phyloP scores from a whole-genome alignment of 2,797 vertebrate genomes.

The Epinephelus malabaricus region DNA sequence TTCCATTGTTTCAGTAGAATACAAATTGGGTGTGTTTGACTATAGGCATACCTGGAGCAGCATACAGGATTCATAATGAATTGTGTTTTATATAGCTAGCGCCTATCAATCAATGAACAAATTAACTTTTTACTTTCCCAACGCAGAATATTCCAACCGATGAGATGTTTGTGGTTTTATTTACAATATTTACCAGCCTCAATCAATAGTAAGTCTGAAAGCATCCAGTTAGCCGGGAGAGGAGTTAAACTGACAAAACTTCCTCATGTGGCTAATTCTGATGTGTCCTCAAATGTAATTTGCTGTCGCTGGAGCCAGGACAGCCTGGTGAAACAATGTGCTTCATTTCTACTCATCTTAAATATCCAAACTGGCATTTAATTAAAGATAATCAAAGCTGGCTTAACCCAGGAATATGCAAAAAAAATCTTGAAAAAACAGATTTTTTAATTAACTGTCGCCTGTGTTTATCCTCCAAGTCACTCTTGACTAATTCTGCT shows the following conservation, averaged over 20 bases:
- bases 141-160: background rate
- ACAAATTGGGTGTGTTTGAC: background rate
- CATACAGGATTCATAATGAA: background rate
- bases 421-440: background rate
- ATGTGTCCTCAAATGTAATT: slow-evolving; percentile 11
- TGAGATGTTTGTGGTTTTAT: background rate
- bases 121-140: background rate
- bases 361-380: slow-evolving; percentile 11
- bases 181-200: background rate
- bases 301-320: background rate
- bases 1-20: background rate
- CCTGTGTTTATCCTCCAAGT: slow-evolving; percentile 1
- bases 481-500: background rate
- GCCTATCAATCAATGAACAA: background rate
- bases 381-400: slow-evolving; percentile 41
- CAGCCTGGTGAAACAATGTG: slow-evolving; percentile 3
- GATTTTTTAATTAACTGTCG: background rate
- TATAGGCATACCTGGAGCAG: background rate
- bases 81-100: background rate
- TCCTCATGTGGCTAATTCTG: background rate
- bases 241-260: background rate
- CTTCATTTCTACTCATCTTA: background rate
- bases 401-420: slow-evolving; percentile 23
- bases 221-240: background rate
- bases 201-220: background rate